These are phyloP conservation scores for Bradypodion pumilum DNA, from an alignment of 2,797 vertebrate species.

Conservation along the genomic window DNA sequence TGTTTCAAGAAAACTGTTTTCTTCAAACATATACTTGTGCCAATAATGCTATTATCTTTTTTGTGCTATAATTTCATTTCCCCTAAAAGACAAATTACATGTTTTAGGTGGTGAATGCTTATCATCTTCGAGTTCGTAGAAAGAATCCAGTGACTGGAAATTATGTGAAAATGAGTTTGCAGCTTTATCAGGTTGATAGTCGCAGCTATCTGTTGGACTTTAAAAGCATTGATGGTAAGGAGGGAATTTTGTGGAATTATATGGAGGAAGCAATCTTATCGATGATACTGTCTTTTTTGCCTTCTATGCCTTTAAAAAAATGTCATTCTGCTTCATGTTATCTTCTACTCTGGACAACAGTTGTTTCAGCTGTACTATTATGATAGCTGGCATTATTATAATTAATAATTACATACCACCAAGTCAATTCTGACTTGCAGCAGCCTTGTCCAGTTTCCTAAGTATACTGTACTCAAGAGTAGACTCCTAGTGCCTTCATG, in stretches of 20 bases:
- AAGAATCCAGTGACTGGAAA: slow-evolving; percentile 97
- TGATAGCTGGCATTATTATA: too few species aligned
- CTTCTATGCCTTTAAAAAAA: accelerated
- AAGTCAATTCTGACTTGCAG: too few species aligned
- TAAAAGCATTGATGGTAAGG: slow-evolving; percentile 96
- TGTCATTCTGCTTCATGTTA: neutral
- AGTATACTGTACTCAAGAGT: too few species aligned
- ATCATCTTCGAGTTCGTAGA: slow-evolving; percentile 91
- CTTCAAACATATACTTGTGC: neutral
- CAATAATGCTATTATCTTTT: neutral
- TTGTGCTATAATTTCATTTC: slow-evolving; percentile 29
- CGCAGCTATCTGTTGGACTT: slow-evolving; percentile 98
- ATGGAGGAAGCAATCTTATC: neutral
- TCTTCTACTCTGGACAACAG: accelerated
- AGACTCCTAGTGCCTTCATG: too few species aligned
- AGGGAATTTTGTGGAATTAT: neutral
- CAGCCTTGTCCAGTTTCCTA: too few species aligned
- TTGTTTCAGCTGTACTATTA: neutral
- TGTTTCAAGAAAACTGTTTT: neutral
- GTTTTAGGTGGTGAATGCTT: slow-evolving; percentile 93
- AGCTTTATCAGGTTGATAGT: slow-evolving; percentile 97
- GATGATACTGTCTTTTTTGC: neutral
- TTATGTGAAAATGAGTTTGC: slow-evolving; percentile 97
- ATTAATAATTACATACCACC: too few species aligned
- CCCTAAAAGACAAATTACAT: slow-evolving; percentile 48